Conservation (phyloP, 2,113 vertebrate genomes). For the Ophthalmolycus amberensis region DNA sequence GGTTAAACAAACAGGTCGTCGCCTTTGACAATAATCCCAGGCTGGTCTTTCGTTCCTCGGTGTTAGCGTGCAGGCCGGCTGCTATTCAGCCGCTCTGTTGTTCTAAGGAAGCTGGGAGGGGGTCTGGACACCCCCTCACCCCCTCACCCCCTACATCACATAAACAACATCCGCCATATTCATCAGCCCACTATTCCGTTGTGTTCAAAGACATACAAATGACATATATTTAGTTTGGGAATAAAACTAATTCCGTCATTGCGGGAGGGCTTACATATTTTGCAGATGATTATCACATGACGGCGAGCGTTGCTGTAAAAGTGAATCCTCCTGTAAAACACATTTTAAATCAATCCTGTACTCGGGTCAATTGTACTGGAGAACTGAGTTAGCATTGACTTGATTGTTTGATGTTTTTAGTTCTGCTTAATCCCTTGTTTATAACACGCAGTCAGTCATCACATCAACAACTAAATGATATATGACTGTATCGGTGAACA, state of each 20-base stretch:
- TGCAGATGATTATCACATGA: too few relatives aligned
- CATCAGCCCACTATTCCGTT: not conserved
- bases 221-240: not conserved
- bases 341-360: not conserved
- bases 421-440: not conserved
- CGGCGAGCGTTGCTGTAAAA: not conserved
- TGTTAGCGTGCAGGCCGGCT: slow-evolving; percentile 33
- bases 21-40: slow-evolving; percentile 73
- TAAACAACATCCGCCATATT: not conserved
- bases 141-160: not conserved
- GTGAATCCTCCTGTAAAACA: not conserved
- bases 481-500: not conserved
- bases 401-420: not conserved
- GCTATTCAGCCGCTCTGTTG: slow-evolving; percentile 65
- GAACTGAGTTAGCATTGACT: not conserved
- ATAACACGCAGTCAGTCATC: not conserved
- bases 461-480: not conserved
- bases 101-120: slow-evolving; percentile 71
- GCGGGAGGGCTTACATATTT: too few relatives aligned
- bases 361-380: not conserved
- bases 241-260: not conserved
- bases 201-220: not conserved
- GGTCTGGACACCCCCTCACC: slow-evolving; percentile 5
- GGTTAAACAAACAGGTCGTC: slow-evolving; percentile 84
- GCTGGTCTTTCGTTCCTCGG: not conserved